Evolutionary conservation across 1,140 invertebrate species (phyloP).

Genomic region (Cephus cinctus): DNA sequence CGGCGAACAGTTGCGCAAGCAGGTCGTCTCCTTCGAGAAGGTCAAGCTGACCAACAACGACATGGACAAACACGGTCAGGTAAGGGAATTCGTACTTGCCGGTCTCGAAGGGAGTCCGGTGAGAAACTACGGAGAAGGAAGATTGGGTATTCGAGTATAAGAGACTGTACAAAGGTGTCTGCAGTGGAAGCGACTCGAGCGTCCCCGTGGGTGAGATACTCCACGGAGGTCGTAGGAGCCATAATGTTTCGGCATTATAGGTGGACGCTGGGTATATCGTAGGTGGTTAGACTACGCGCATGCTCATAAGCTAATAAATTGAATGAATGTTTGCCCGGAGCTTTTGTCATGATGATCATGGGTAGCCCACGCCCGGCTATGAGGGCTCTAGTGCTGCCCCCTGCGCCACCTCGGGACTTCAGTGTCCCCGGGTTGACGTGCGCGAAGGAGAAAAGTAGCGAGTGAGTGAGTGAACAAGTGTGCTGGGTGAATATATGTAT

Average conservation of each 20-base stretch:
- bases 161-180: too few species aligned
- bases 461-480: constrained; percentile 11
- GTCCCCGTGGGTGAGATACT: too few species aligned
- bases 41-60: constrained; percentile 99
- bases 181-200: too few species aligned
- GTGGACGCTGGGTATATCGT: constrained; percentile 25
- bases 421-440: too few species aligned
- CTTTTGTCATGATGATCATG: constrained; percentile 52
- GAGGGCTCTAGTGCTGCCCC: constrained; percentile 16
- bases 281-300: constrained; percentile 27
- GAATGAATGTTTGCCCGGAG: constrained; percentile 46
- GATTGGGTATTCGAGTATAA: too few species aligned
- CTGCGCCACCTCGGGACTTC: too few species aligned
- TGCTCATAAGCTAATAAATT: constrained; percentile 53
- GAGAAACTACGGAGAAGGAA: too few species aligned
- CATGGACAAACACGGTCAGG: constrained; percentile 98
- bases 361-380: constrained; percentile 38
- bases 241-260: constrained; percentile 31
- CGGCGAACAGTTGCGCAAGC: constrained; percentile 92
- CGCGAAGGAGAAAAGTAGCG: too few species aligned
- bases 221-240: constrained; percentile 23
- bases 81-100: constrained; percentile 57
- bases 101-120: constrained; percentile 23
- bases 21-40: constrained; percentile 99
- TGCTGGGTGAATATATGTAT: constrained; percentile 7